Evolutionary conservation across 2,113 vertebrate species (phyloP).

Genomic region (Mus pahari): DNA sequence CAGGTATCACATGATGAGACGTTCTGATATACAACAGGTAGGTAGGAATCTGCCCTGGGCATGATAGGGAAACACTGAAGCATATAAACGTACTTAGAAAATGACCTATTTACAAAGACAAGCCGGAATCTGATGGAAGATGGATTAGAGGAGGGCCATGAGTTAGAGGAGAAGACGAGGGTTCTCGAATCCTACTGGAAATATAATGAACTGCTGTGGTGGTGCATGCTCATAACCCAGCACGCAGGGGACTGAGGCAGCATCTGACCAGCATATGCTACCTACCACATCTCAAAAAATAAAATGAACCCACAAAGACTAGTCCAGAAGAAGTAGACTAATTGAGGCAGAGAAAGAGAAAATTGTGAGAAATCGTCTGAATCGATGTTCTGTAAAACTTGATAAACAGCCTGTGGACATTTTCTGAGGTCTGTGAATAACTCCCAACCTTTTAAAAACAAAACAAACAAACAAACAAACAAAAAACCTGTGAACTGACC

Average conservation of each 20-base stretch:
- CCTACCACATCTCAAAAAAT: background rate
- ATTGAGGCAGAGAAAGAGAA: background rate
- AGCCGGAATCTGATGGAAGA: background rate
- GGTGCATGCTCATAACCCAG: no score
- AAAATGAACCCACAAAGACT: background rate
- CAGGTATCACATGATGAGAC: conserved; percentile 11
- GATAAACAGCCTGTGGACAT: background rate
- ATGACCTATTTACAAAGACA: conserved; percentile 11
- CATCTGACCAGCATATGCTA: background rate
- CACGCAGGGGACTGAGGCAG: background rate
- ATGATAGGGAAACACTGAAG: background rate
- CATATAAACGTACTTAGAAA: background rate
- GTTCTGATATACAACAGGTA: background rate
- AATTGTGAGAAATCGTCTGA: background rate
- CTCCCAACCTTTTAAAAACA: background rate
- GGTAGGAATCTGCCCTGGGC: background rate
- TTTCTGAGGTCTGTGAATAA: conserved; percentile 23
- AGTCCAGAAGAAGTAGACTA: background rate
- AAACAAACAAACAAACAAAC: background rate
- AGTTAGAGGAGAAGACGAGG: background rate
- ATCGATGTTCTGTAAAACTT: background rate
- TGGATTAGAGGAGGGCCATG: background rate
- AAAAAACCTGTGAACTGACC: background rate
- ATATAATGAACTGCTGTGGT: background rate
- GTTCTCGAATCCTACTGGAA: background rate